Evolutionary conservation across 2,888 invertebrate genomes (phyloP), one percentile per base, ranked within the genome.

Genomic region (Athalia cordata): DNA sequence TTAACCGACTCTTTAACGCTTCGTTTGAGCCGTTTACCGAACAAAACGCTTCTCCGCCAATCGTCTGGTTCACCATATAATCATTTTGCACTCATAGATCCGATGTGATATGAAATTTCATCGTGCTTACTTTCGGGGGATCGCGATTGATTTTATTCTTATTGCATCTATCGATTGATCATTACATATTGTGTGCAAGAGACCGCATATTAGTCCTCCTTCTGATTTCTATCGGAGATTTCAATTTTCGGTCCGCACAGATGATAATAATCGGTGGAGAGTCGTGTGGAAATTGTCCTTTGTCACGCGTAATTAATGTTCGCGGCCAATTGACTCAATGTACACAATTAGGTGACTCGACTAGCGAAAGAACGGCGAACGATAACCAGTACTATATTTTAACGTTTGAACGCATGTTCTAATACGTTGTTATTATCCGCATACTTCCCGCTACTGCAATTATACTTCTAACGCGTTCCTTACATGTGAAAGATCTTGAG

Each of bases 1-100:
- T 72, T 62, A 62, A 62, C 75, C 75, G 75, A 75, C 62, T 64
- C 52, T 75, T 75, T 62, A 75, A 75, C 75, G 75, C 75, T 52
- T 75, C 64, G 61, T 29, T 75, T 64, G 75, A 75, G 75, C 75
- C 61, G 64, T 64, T 75, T 64, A 62, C 64, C 64, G 62, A 64
- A 68, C 29, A 29, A 29, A 29, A 29, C 29, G 55, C 5, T n/a
- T 55, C 68, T 49, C 9, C n/a, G 47, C 65, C 65, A 13, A n/a
- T 43, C n/a, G 55, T 55, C 65, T 65, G 65, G 29, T 29, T 65
- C 65, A 45, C 13, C 65, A 47, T 15, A 15, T 15, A 5, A 67
- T 45, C 6, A 55, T 68, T 0, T 6, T 6, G 29, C 29, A 29
- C 29, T 29, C 29, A 29, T 29, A 29, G 29, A 29, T 29, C 2